A percentile compares a stretch with the other conserved stretches of the same genome.
Conservation (phyloP, 2,888 invertebrate species). For the Drosophila cognata region DNA sequence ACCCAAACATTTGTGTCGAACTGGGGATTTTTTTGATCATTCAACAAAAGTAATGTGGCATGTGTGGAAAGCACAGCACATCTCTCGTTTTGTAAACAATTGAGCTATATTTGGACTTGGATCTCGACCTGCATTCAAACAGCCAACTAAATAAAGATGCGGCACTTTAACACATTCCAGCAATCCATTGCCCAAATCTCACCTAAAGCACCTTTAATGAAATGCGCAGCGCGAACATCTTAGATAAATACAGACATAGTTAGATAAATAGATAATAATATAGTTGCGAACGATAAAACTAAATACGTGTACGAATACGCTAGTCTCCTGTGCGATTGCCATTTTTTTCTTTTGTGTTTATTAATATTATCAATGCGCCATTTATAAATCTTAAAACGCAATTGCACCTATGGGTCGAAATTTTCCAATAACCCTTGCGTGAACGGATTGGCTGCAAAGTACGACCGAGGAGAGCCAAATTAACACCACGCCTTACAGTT, state of each 20-base stretch:
- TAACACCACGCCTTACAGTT: constrained; percentile 59
- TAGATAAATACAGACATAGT: not conserved
- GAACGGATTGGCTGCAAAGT: not conserved
- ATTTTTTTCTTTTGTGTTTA: constrained; percentile 1
- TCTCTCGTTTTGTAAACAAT: not conserved
- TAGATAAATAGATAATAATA: constrained; percentile 10
- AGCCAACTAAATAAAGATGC: not conserved
- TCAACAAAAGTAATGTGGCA: not conserved
- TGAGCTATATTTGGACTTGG: not conserved
- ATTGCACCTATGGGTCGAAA: constrained; percentile 64
- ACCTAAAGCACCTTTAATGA: constrained; percentile 4
- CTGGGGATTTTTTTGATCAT: not conserved
- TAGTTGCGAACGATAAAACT: constrained; percentile 45
- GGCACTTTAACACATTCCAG: constrained; percentile 11
- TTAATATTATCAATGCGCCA: constrained; percentile 4
- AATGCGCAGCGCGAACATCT: constrained; percentile 36
- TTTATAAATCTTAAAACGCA: constrained; percentile 62
- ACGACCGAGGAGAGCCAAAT: constrained; percentile 56
- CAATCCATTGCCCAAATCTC: not conserved
- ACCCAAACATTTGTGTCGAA: not conserved
- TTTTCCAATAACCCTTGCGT: constrained; percentile 5
- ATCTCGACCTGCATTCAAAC: not conserved
- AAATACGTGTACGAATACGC: constrained; percentile 29
- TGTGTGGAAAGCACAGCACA: constrained; percentile 13
- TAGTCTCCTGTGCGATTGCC: constrained; percentile 13